phyloP scores from a whole-genome alignment of 2,888 invertebrate genomes.

The Melieria crassipennis region DNA sequence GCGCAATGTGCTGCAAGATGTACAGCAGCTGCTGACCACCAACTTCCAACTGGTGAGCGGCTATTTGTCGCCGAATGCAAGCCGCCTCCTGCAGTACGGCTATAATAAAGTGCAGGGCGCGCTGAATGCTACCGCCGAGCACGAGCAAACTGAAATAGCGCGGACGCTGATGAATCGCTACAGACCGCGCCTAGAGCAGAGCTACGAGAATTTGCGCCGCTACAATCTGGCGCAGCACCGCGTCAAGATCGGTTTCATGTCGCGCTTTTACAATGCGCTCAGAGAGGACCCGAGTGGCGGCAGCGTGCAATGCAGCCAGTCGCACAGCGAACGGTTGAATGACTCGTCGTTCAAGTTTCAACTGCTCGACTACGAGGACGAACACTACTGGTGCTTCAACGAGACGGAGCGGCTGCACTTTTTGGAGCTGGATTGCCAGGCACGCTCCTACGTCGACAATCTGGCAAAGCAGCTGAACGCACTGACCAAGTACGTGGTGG shows the following conservation, averaged over 20 bases:
- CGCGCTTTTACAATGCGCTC: conserved; percentile 42
- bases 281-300: neutral
- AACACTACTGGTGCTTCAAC: conserved; percentile 64
- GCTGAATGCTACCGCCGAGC: neutral
- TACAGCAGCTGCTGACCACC: conserved; percentile 18
- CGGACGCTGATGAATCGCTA: conserved; percentile 36
- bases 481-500: conserved; percentile 46
- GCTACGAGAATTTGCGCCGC: conserved; percentile 46
- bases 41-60: conserved; percentile 3
- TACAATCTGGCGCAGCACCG: conserved; percentile 36
- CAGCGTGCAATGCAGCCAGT: neutral
- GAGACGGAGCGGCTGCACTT: conserved; percentile 54
- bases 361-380: conserved; percentile 61
- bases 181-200: conserved; percentile 39
- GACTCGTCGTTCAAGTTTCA: conserved; percentile 55
- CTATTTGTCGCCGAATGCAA: neutral
- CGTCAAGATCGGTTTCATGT: conserved; percentile 40
- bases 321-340: conserved; percentile 3
- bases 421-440: conserved; percentile 51
- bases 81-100: neutral
- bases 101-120: neutral
- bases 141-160: conserved; percentile 4
- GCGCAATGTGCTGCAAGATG: conserved; percentile 38
- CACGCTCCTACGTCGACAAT: conserved; percentile 32
- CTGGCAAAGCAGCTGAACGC: conserved; percentile 45